Evolutionary conservation across 2,888 invertebrate genomes (phyloP), one percentile per base, ranked within the genome.

Genomic region (Trissolcus japonicus): DNA sequence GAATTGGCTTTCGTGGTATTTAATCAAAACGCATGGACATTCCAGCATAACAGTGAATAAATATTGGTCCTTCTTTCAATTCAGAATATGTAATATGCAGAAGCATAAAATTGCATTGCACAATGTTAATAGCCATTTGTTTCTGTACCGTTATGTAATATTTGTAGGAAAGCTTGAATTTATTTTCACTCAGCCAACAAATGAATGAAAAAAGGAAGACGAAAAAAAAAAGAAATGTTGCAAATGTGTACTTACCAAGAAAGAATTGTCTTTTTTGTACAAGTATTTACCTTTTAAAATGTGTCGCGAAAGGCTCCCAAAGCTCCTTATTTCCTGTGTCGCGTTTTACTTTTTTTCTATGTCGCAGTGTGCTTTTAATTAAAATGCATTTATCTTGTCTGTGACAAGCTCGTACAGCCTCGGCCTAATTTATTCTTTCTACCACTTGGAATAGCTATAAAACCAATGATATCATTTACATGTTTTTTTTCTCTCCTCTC

Each of bases 351-450:
- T 69, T 51, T 56, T 61, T 66, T 69, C 61, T 56, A 66, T 73
- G 55, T 66, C 67, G 43, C 74, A 56, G 35, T 19, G 66, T 55
- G 69, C 71, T 76, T 76, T 76, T 76, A 76, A 76, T 76, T 76
- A 76, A 76, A 76, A 56, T 43, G 43, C 66, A 69, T 76, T 76
- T 69, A 76, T 76, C 69, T 76, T 61, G 59, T 53, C 61, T 56
- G 21, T 60, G 63, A 75, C 75, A 67, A 69, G 65, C 68, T 63
- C 63, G 68, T 68, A 63, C 69, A 50, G 51, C 48, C 16, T 21
- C 9, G 65, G 51, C 60, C 69, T 76, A 76, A 76, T 76, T 76
- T 76, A 69, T 69, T 48, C 71, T 71, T 71, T 76, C 71, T 71
- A 61, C 35, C 35, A 35, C 69, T 66, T 76, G 59, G 17, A 71